phyloP scores from a whole-genome alignment of 2,888 invertebrate species.

The Temnothorax rugatulus region DNA sequence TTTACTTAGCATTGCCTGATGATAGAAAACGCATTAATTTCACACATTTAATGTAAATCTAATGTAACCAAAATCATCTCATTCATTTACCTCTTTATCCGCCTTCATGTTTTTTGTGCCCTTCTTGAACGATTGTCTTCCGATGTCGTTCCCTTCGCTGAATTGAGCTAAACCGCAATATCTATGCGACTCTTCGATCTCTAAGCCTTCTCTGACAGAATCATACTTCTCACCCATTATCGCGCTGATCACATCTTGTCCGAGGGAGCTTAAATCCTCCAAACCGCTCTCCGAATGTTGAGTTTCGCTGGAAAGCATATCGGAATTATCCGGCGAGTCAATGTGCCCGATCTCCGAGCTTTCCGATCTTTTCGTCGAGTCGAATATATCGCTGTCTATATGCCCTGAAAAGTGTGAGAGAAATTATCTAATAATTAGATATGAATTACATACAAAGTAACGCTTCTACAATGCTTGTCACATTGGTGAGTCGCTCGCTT shows the following conservation, averaged over 20 bases:
- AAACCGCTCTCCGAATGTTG: constrained; percentile 93
- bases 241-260: constrained; percentile 90
- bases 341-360: constrained; percentile 90
- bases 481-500: constrained; percentile 55
- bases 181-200: constrained; percentile 88
- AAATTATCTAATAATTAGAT: constrained; percentile 77
- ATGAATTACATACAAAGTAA: constrained; percentile 36
- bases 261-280: constrained; percentile 91
- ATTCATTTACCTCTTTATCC: constrained; percentile 73
- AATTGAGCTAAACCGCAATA: constrained; percentile 94
- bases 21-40: constrained; percentile 18
- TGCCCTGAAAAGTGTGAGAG: constrained; percentile 80
- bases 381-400: constrained; percentile 83
- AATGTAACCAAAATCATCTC: background rate
- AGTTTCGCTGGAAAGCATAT: constrained; percentile 90
- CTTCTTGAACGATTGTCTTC: constrained; percentile 65
- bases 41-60: background rate
- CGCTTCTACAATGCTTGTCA: constrained; percentile 18
- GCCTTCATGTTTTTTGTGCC: constrained; percentile 45
- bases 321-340: constrained; percentile 94
- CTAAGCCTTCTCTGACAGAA: constrained; percentile 88
- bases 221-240: constrained; percentile 90
- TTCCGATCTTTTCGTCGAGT: constrained; percentile 81
- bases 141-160: constrained; percentile 93
- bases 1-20: constrained; percentile 59